Evolutionary conservation across 2,113 vertebrate species (phyloP).

Genomic region (Phylloscopus trochilus): DNA sequence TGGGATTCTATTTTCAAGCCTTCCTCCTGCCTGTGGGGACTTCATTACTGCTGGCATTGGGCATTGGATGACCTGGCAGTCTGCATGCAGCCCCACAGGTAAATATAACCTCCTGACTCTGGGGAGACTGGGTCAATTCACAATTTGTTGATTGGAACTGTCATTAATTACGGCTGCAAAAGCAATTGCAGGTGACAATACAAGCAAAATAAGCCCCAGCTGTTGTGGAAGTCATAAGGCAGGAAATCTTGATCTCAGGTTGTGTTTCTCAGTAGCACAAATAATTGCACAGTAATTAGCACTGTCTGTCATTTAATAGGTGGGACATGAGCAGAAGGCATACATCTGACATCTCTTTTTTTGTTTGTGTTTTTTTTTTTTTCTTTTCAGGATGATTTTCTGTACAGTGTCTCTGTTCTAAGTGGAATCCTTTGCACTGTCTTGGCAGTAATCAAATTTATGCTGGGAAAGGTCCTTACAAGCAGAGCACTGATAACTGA

Average conservation of each 20-base stretch:
- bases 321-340: background rate
- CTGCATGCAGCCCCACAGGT: background rate
- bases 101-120: background rate
- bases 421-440: slow-evolving; percentile 89
- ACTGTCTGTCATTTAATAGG: background rate
- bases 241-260: background rate
- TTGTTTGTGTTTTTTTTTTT: background rate
- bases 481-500: slow-evolving; percentile 97
- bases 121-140: background rate
- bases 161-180: background rate
- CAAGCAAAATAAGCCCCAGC: background rate
- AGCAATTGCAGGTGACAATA: background rate
- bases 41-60: background rate
- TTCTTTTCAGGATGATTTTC: slow-evolving; percentile 87
- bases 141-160: background rate
- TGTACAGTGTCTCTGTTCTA: slow-evolving; percentile 93
- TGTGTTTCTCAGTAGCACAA: background rate
- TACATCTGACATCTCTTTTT: background rate
- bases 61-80: background rate
- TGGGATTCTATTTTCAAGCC: background rate
- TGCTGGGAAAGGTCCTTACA: slow-evolving; percentile 93
- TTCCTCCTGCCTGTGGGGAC: background rate
- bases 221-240: background rate
- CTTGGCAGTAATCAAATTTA: slow-evolving; percentile 92
- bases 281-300: background rate